phyloP scores from a whole-genome alignment of 2,888 invertebrate species.

The Crematogaster levior region DNA sequence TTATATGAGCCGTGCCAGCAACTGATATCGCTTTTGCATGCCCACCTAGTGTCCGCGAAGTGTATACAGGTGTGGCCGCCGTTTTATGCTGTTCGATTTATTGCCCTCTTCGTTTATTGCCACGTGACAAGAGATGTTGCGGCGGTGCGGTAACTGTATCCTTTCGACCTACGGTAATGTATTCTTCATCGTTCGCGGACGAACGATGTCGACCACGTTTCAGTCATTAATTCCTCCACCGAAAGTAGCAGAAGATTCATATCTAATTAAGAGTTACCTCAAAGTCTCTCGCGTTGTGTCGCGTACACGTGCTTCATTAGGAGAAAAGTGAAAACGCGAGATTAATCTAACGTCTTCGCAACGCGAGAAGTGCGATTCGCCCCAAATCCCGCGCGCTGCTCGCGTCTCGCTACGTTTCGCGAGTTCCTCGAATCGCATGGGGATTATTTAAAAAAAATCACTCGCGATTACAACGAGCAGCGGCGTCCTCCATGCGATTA shows the following conservation, averaged over 20 bases:
- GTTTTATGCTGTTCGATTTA: slow-evolving; percentile 72
- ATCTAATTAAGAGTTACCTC: neutral
- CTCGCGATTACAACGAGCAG: slow-evolving; percentile 15
- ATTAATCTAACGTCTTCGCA: neutral
- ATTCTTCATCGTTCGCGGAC: slow-evolving; percentile 13
- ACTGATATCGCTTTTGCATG: slow-evolving; percentile 52
- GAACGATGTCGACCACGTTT: neutral
- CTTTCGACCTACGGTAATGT: slow-evolving; percentile 39
- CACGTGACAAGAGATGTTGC: slow-evolving; percentile 59
- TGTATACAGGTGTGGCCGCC: slow-evolving; percentile 70
- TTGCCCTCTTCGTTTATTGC: slow-evolving; percentile 68
- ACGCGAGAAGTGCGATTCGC: neutral
- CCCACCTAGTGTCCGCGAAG: slow-evolving; percentile 49
- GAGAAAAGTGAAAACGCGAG: slow-evolving; percentile 24
- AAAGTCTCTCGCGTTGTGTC: neutral
- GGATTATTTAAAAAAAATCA: slow-evolving; percentile 39
- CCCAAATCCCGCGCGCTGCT: neutral
- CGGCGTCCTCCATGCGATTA: slow-evolving; percentile 15
- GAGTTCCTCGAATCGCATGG: slow-evolving; percentile 13
- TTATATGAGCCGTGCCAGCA: slow-evolving; percentile 20
- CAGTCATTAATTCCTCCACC: slow-evolving; percentile 5
- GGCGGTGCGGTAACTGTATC: slow-evolving; percentile 61
- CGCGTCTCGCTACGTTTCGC: neutral
- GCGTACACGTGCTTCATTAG: neutral
- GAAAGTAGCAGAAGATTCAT: neutral